phyloP scores from a whole-genome alignment of 2,113 vertebrate species.

The Platycercus adscitus region DNA sequence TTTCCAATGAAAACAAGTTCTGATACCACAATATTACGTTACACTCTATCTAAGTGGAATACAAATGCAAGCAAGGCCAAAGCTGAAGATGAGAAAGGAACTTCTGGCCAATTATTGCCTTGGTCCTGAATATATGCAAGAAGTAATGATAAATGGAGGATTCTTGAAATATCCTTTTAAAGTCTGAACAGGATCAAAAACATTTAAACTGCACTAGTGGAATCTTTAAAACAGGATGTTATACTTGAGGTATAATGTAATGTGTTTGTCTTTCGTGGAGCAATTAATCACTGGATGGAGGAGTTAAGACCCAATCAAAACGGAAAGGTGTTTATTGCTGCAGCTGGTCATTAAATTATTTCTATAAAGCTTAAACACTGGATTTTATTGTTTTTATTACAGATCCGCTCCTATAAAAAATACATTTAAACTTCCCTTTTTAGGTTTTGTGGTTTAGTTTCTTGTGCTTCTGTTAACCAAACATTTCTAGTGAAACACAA shows the following conservation, averaged over 20 bases:
- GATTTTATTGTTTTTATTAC: conserved; percentile 64
- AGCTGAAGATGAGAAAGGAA: not conserved
- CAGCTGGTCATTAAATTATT: conserved; percentile 69
- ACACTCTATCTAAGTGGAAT: not conserved
- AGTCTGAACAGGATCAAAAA: conserved; percentile 33
- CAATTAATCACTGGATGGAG: conserved; percentile 58
- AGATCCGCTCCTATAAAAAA: conserved; percentile 61
- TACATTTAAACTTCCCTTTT: conserved; percentile 64
- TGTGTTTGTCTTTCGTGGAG: conserved; percentile 58
- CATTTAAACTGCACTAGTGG: conserved; percentile 30
- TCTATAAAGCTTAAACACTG: conserved; percentile 62
- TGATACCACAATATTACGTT: not conserved
- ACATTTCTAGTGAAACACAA: conserved; percentile 20
- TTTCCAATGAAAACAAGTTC: not conserved
- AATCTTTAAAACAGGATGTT: conserved; percentile 69
- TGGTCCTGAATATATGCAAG: not conserved
- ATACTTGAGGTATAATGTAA: conserved; percentile 58
- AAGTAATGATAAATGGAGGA: not conserved
- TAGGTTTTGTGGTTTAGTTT: conserved; percentile 42
- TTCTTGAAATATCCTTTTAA: conserved; percentile 14
- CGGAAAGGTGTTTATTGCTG: conserved; percentile 62
- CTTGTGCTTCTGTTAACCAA: conserved; percentile 57
- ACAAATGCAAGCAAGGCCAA: not conserved
- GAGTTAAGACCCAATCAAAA: conserved; percentile 68
- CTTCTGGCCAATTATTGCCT: not conserved